phyloP scores from a whole-genome alignment of 1,140 invertebrate genomes.

The Melanaphis sacchari region DNA sequence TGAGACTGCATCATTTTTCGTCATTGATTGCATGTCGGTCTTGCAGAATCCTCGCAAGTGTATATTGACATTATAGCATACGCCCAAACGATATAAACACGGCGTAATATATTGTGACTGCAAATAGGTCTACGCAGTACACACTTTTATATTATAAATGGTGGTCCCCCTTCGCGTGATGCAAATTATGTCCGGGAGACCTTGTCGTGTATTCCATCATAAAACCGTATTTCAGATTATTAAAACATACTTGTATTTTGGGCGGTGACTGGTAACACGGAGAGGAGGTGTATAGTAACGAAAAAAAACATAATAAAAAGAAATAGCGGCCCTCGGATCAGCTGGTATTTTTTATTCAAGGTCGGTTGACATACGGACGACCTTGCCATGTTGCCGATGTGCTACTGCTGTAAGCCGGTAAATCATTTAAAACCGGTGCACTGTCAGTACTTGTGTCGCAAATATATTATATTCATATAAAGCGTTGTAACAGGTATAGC shows the following conservation, averaged over 20 bases:
- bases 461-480: conserved; percentile 29
- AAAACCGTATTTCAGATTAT: conserved; percentile 22
- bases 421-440: conserved; percentile 46
- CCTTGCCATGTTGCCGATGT: conserved; percentile 54
- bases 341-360: conserved; percentile 50
- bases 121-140: not conserved
- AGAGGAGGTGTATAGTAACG: not conserved
- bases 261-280: not conserved
- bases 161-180: not conserved
- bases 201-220: conserved; percentile 20
- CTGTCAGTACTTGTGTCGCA: conserved; percentile 14
- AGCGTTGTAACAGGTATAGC: not conserved
- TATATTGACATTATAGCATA: not conserved
- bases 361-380: conserved; percentile 52
- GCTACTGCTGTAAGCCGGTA: conserved; percentile 33
- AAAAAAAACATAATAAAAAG: not conserved
- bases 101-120: not conserved
- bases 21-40: not conserved
- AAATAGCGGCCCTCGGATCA: conserved; percentile 43
- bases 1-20: not conserved
- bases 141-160: not conserved
- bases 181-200: not conserved
- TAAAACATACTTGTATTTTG: not conserved
- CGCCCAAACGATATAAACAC: not conserved
- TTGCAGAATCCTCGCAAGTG: not conserved